Percentiles rank a stretch among this genome's conserved stretches.
Conservation (phyloP, 2,888 invertebrate genomes). For the Psococerastis gibbosa region DNA sequence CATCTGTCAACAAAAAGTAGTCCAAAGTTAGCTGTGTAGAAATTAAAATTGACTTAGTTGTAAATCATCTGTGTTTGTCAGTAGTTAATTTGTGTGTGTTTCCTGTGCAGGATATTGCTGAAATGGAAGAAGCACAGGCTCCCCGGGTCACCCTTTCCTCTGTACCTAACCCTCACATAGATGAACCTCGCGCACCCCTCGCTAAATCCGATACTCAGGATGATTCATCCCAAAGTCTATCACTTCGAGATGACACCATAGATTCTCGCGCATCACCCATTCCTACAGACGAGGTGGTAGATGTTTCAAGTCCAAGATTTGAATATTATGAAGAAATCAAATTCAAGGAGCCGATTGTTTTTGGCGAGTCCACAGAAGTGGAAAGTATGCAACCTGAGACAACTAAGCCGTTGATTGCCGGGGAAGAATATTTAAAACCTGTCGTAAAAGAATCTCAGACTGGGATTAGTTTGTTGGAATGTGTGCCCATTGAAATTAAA, state of each 20-base stretch:
- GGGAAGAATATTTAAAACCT: constrained; percentile 23
- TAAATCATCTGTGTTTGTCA: too few species aligned
- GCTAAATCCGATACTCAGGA: neutral
- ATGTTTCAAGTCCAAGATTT: constrained; percentile 11
- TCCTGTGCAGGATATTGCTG: neutral
- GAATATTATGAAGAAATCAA: constrained; percentile 9
- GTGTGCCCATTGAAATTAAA: constrained; percentile 10
- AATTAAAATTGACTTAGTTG: too few species aligned
- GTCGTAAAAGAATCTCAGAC: constrained; percentile 33
- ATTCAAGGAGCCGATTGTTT: constrained; percentile 3
- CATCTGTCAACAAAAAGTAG: too few species aligned
- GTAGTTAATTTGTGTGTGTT: too few species aligned
- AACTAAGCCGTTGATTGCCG: constrained; percentile 10
- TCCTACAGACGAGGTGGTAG: constrained; percentile 43
- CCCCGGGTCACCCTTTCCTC: constrained; percentile 4
- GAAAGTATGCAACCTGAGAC: constrained; percentile 21
- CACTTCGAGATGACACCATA: constrained; percentile 40
- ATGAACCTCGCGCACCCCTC: neutral
- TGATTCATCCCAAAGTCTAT: constrained; percentile 23
- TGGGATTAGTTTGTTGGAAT: constrained; percentile 39
- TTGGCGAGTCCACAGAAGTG: constrained; percentile 17
- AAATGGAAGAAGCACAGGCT: constrained; percentile 7
- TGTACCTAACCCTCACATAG: constrained; percentile 8
- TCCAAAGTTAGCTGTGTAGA: too few species aligned
- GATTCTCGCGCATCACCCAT: constrained; percentile 41